A percentile compares a stretch with the other conserved stretches of the same genome.
phyloP scores from a whole-genome alignment of 1,140 invertebrate species.

The Pseudomyrmex sp. region DNA sequence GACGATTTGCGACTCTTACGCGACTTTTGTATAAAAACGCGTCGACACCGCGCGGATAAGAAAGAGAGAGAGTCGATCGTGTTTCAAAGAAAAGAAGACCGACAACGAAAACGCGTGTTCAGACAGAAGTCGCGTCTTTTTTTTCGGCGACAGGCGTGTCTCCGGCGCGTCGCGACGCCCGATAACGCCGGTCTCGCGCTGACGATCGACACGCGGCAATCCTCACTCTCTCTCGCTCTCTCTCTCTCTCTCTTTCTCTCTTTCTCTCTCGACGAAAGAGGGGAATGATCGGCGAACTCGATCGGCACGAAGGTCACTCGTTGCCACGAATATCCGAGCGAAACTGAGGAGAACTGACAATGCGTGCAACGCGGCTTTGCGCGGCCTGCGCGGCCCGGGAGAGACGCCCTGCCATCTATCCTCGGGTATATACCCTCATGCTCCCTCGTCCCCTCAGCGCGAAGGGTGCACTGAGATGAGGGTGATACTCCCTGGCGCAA shows the following conservation, averaged over 20 bases:
- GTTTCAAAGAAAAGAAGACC: no score
- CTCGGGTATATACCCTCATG: slow-evolving; percentile 65
- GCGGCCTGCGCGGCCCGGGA: slow-evolving; percentile 67
- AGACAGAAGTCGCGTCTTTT: not conserved
- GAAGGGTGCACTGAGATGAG: slow-evolving; percentile 58
- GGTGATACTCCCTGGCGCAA: slow-evolving; percentile 69
- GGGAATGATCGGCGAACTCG: slow-evolving; percentile 8
- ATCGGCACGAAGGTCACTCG: slow-evolving; percentile 59
- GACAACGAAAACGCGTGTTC: not conserved
- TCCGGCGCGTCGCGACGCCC: slow-evolving; percentile 26
- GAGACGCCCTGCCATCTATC: slow-evolving; percentile 74
- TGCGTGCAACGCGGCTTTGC: slow-evolving; percentile 69
- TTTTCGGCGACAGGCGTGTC: slow-evolving; percentile 42
- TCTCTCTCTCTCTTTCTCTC: no score
- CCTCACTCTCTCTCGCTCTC: not conserved
- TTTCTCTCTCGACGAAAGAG: not conserved
- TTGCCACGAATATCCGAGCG: slow-evolving; percentile 68
- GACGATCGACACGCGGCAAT: slow-evolving; percentile 5
- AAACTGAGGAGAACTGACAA: slow-evolving; percentile 72
- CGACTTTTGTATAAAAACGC: not conserved
- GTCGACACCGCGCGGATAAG: not conserved
- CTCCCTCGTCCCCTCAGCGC: slow-evolving; percentile 54
- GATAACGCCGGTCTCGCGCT: slow-evolving; percentile 10
- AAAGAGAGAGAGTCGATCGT: not conserved
- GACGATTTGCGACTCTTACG: not conserved